phyloP scores from a whole-genome alignment of 2,888 invertebrate species.

The Palloptera scutellata region DNA sequence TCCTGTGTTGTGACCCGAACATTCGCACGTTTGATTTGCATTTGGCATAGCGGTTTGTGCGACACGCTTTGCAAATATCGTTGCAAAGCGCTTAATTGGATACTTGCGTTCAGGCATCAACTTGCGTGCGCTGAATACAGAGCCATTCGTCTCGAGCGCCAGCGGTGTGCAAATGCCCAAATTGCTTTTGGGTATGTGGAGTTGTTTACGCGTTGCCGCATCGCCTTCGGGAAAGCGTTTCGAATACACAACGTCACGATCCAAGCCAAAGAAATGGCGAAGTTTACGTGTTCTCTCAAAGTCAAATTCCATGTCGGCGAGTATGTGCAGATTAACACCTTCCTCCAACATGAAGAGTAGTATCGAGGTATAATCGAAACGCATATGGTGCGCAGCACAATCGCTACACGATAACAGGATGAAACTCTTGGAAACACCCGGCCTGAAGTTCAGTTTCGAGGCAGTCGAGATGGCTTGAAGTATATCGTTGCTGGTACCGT shows the following conservation, averaged over 20 bases:
- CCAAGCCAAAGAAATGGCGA: slow-evolving; percentile 82
- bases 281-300: slow-evolving; percentile 76
- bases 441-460: slow-evolving; percentile 77
- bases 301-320: slow-evolving; percentile 83
- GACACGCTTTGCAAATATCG: slow-evolving; percentile 73
- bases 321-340: slow-evolving; percentile 80
- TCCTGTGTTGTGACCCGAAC: slow-evolving; percentile 72
- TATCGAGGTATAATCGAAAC: slow-evolving; percentile 84
- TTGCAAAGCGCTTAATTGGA: slow-evolving; percentile 70
- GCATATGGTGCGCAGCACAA: slow-evolving; percentile 75
- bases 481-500: slow-evolving; percentile 70
- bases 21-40: slow-evolving; percentile 74
- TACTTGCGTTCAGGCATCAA: slow-evolving; percentile 68
- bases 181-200: slow-evolving; percentile 77
- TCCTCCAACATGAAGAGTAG: slow-evolving; percentile 83
- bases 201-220: slow-evolving; percentile 74
- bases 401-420: slow-evolving; percentile 81
- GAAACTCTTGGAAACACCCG: slow-evolving; percentile 84
- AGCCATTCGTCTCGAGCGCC: slow-evolving; percentile 83
- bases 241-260: slow-evolving; percentile 79
- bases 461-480: slow-evolving; percentile 80
- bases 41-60: slow-evolving; percentile 70
- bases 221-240: slow-evolving; percentile 82
- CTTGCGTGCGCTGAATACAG: slow-evolving; percentile 72
- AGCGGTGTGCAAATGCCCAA: slow-evolving; percentile 82